Evolutionary conservation across 64 coral and sea anemone species (phyloP), one percentile per base, ranked within the genome.

Genomic region (Stylophora pistillata): DNA sequence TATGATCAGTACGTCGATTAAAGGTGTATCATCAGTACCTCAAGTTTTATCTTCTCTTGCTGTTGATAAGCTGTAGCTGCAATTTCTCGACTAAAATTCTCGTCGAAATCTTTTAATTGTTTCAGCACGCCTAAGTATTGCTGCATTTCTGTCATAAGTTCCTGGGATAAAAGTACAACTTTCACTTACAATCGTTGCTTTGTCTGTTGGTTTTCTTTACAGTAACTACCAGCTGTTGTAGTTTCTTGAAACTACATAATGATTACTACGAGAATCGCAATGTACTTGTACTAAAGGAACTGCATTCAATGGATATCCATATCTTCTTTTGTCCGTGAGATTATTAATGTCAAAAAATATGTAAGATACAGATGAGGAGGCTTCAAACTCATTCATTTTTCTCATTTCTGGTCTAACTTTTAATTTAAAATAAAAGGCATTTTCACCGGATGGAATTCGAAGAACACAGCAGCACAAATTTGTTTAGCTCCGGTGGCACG

Each of bases 61-160:
- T 91, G 79, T 41, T 91, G 69, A 14, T 63, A 79, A 2, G 89
- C 89, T 41, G 73, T 66, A 5, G 89, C 89, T 0, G 79, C 78
- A n/a, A 83, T 72, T 71, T 91, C 89, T 37, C 54, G 72, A 0
- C 60, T 65, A 0, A 91, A 52, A 54, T 84, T 91, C 58, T 91
- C 78, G 30, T 91, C 79, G 15, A 83, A 91, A 73, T 91, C 89
- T 26, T 91, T 91, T 20, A 91, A 31, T 69, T 91, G 89, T 53
- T 71, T 56, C 28, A 91, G 70, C 55, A 75, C 18, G 32, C 89
- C 78, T 70, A 91, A 62, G 33, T 91, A 73, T 54, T 91, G 81
- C 55, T 91, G 68, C 71, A 83, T 91, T 74, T 91, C 79, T 28
- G 34, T 72, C 71, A 84, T 79, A 63, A 91, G 26, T 74, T 91